Conservation (phyloP, 2,113 vertebrate genomes). For the Eolophus roseicapilla region DNA sequence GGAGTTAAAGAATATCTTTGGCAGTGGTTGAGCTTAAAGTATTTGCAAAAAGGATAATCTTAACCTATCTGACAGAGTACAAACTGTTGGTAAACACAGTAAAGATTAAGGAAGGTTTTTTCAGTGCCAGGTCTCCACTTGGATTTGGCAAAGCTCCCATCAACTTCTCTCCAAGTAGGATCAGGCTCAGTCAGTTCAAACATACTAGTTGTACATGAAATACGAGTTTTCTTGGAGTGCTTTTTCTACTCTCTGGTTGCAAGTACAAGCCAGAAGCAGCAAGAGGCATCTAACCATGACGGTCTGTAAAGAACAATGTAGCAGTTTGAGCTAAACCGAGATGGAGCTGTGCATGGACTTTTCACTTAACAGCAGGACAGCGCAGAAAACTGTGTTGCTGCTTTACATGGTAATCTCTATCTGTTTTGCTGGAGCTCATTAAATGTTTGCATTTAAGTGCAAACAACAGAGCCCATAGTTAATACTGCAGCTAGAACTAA, state of each 20-base stretch:
- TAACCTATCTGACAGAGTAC: background rate
- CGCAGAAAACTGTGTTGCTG: background rate
- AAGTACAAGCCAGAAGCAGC: background rate
- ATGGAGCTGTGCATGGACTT: background rate
- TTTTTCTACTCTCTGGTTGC: background rate
- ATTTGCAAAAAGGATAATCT: background rate
- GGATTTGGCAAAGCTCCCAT: background rate
- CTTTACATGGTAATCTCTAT: background rate
- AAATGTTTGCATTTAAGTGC: background rate
- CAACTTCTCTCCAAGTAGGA: background rate
- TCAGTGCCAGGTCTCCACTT: background rate
- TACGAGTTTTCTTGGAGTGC: background rate
- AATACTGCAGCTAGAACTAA: background rate
- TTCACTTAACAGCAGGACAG: background rate
- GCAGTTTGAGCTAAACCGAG: background rate
- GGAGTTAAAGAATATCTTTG: background rate
- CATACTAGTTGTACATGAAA: background rate
- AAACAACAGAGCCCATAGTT: background rate
- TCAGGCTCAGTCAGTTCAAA: conserved; percentile 11
- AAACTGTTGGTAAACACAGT: background rate
- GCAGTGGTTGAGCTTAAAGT: background rate
- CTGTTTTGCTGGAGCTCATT: background rate
- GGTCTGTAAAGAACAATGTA: background rate
- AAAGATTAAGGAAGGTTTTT: conserved; percentile 8
- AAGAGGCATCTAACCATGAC: background rate